Evolutionary conservation across 2,888 invertebrate species (phyloP).

Genomic region (Scaptomyza cyrtandrae): DNA sequence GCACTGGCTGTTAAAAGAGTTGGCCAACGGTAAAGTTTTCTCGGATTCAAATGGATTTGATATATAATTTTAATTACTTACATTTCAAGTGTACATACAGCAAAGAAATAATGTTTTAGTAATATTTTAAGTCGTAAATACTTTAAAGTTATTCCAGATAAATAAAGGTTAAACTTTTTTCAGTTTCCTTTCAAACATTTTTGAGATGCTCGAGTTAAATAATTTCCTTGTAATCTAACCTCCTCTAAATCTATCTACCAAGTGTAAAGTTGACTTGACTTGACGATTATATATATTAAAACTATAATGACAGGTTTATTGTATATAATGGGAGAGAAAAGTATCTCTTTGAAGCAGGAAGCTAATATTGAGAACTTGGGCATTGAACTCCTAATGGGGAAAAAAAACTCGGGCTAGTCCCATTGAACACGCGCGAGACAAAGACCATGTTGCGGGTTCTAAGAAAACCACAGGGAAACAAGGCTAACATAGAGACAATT

Average conservation of each 20-base stretch:
- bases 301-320: neutral
- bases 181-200: no score
- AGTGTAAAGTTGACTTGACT: no score
- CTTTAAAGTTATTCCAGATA: no score
- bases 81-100: conserved; percentile 53
- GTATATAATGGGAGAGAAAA: neutral
- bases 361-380: conserved; percentile 18
- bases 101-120: neutral
- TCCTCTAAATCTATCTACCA: neutral
- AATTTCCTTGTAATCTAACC: neutral
- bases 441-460: conserved; percentile 17
- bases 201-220: neutral
- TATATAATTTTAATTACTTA: neutral
- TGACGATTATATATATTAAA: neutral
- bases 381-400: conserved; percentile 61
- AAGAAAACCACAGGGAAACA: conserved; percentile 8
- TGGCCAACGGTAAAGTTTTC: no score
- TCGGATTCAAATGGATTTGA: no score
- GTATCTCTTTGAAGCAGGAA: conserved; percentile 7
- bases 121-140: neutral
- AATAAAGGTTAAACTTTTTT: no score
- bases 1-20: conserved; percentile 2
- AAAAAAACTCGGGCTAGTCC: conserved; percentile 38
- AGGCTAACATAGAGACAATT: conserved; percentile 56
- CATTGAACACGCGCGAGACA: conserved; percentile 73